Percentiles rank a stretch among this genome's conserved stretches.
Evolutionary conservation across 1,140 invertebrate species (phyloP).

Genomic region (Hyles euphorbiae): DNA sequence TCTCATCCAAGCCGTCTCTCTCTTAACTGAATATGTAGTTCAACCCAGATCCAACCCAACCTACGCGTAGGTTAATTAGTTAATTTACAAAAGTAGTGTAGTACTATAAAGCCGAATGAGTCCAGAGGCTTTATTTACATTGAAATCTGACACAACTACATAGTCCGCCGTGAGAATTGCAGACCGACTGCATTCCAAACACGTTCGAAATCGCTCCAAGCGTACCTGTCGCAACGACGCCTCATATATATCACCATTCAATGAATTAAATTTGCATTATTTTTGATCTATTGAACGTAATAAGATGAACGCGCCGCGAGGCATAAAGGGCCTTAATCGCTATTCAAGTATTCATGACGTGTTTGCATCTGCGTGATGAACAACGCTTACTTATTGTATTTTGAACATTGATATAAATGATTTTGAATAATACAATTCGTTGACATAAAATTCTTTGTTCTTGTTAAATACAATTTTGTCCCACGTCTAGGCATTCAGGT

Average conservation of each 20-base stretch:
- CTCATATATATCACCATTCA: constrained; percentile 14
- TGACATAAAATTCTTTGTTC: too few relatives aligned
- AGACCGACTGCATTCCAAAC: constrained; percentile 12
- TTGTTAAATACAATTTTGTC: too few relatives aligned
- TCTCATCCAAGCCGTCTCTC: too few relatives aligned
- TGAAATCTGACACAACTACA: constrained; percentile 4
- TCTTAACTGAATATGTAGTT: too few relatives aligned
- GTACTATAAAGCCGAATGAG: too few relatives aligned
- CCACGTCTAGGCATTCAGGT: too few relatives aligned
- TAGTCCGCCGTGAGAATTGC: constrained; percentile 11
- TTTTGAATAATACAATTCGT: too few relatives aligned
- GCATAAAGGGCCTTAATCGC: constrained; percentile 14
- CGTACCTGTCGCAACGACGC: constrained; percentile 7
- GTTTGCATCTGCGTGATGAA: constrained; percentile 15
- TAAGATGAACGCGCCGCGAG: constrained; percentile 3
- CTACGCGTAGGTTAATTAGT: too few relatives aligned
- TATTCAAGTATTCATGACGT: constrained; percentile 9
- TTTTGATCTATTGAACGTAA: constrained; percentile 12
- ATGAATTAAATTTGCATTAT: constrained; percentile 19
- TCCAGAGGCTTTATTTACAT: constrained; percentile 2
- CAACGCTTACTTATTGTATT: not conserved
- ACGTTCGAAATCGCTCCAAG: constrained; percentile 9
- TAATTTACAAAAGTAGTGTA: too few relatives aligned
- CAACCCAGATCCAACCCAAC: not conserved
- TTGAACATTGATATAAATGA: too few relatives aligned